phyloP scores from a whole-genome alignment of 2,797 vertebrate species.

The Dermochelys coriacea region DNA sequence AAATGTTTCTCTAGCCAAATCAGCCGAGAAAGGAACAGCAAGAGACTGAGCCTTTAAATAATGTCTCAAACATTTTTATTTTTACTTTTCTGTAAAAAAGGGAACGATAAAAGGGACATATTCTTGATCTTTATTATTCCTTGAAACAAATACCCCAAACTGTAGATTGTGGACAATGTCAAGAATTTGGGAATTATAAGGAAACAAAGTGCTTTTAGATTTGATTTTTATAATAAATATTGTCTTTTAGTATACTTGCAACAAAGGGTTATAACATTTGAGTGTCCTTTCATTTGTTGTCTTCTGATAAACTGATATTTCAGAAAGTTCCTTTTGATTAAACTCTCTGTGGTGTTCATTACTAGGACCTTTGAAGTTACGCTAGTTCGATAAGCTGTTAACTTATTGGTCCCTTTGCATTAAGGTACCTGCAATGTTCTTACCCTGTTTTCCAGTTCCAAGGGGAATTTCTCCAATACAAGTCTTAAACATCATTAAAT shows the following conservation, averaged over 20 bases:
- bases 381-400: background rate
- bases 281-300: background rate
- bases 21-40: background rate
- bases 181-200: background rate
- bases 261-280: background rate
- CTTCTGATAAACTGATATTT: background rate
- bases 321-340: background rate
- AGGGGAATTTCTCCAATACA: background rate
- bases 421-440: background rate
- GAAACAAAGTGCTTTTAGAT: background rate
- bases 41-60: background rate
- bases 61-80: background rate
- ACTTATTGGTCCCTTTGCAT: background rate
- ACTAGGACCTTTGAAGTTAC: background rate
- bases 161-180: background rate
- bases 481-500: background rate
- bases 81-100: background rate
- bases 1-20: background rate
- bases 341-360: conserved; percentile 18
- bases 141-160: background rate
- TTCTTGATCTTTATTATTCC: background rate
- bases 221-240: background rate
- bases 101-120: fast-evolving
- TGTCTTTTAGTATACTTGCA: background rate
- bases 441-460: too few species aligned